Percentiles rank a stretch among this genome's conserved stretches.
Evolutionary conservation across 2,797 vertebrate species (phyloP).

Genomic region (Uromys caudimaculatus): DNA sequence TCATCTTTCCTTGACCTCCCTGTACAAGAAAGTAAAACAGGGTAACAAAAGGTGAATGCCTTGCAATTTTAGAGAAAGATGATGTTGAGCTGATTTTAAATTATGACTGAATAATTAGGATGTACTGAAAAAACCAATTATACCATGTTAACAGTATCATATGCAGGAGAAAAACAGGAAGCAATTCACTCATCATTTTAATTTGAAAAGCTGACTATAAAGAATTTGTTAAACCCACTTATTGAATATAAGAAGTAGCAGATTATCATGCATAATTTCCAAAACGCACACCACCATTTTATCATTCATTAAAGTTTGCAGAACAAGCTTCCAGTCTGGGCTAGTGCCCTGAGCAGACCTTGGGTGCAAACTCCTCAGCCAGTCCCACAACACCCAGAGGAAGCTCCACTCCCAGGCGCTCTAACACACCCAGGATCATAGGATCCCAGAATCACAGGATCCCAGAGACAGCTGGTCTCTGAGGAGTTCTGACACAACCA

Average conservation of each 20-base stretch:
- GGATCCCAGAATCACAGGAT: too few relatives aligned
- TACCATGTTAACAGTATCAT: slow-evolving; percentile 53
- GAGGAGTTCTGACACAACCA: too few relatives aligned
- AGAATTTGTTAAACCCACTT: slow-evolving; percentile 41
- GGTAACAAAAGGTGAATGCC: neutral
- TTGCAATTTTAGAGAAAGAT: slow-evolving; percentile 57
- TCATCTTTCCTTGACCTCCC: neutral
- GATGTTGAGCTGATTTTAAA: slow-evolving; percentile 37
- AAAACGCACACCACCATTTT: slow-evolving; percentile 37
- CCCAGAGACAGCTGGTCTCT: too few relatives aligned
- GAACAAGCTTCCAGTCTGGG: too few relatives aligned
- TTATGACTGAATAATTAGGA: slow-evolving; percentile 49
- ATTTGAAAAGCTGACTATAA: slow-evolving; percentile 49
- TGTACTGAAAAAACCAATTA: slow-evolving; percentile 62
- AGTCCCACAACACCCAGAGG: too few relatives aligned
- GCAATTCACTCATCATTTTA: slow-evolving; percentile 45
- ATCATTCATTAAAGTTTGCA: slow-evolving; percentile 49
- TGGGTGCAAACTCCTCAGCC: too few relatives aligned
- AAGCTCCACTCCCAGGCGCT: too few relatives aligned
- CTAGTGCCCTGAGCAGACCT: too few relatives aligned
- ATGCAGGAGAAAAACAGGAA: neutral
- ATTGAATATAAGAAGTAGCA: slow-evolving; percentile 38
- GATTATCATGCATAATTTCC: slow-evolving; percentile 49
- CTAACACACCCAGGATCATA: too few relatives aligned
- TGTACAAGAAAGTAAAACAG: neutral